These are phyloP conservation scores for Glomeris maerens DNA, from an alignment of 1,140 invertebrate genomes.

Conservation along the genomic window DNA sequence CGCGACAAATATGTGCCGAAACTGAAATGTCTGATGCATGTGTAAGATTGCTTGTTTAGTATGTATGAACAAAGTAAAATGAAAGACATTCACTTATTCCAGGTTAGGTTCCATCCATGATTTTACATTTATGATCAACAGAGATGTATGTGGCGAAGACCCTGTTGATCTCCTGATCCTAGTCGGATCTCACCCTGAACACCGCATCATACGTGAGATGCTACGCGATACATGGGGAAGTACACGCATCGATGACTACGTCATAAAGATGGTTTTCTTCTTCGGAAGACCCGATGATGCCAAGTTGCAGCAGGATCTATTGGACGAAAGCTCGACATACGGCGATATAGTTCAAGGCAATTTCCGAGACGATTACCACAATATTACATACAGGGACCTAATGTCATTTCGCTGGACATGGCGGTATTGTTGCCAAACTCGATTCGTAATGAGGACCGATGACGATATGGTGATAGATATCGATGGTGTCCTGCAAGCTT, in stretches of 20 bases:
- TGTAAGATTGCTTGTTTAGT: too few relatives aligned
- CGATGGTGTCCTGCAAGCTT: conserved; percentile 43
- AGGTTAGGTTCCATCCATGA: too few relatives aligned
- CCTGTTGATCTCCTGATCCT: not conserved
- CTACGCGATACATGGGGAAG: not conserved
- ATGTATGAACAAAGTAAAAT: too few relatives aligned
- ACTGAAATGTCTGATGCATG: too few relatives aligned
- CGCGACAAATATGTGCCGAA: too few relatives aligned
- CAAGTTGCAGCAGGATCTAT: conserved; percentile 11
- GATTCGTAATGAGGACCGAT: conserved; percentile 28
- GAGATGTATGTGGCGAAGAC: not conserved
- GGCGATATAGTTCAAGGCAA: conserved; percentile 21
- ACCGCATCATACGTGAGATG: not conserved
- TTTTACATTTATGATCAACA: not conserved
- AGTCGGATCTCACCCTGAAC: not conserved
- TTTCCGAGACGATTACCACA: conserved; percentile 27
- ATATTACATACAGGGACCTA: conserved; percentile 26
- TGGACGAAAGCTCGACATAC: conserved; percentile 19
- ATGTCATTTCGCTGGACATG: conserved; percentile 26
- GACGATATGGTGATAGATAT: conserved; percentile 25
- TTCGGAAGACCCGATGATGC: not conserved
- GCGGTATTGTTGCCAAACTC: conserved; percentile 21
- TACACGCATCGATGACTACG: not conserved
- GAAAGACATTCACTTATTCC: too few relatives aligned
- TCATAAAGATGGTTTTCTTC: not conserved